Conservation (phyloP, 2,113 vertebrate species). For the Brachyhypopomus gauderio region DNA sequence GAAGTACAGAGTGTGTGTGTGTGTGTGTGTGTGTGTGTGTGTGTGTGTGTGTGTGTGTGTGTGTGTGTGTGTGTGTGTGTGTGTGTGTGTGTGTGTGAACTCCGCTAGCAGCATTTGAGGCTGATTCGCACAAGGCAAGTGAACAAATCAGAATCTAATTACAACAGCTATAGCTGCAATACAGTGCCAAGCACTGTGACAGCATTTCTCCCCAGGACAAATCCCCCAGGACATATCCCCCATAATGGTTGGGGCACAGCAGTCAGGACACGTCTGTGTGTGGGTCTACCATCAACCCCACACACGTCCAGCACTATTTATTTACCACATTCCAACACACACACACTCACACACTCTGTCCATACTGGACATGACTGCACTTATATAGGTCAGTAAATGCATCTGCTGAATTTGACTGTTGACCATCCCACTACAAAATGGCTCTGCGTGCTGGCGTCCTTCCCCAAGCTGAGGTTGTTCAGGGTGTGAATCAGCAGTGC, state of each 20-base stretch:
- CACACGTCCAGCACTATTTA: no score
- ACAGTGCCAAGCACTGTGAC: slow-evolving; percentile 21
- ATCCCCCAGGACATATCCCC: background rate
- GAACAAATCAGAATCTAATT: slow-evolving; percentile 48
- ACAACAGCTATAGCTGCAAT: slow-evolving; percentile 31
- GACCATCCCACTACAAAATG: no score
- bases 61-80: background rate
- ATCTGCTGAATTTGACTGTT: no score
- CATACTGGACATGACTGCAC: no score
- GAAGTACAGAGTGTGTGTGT: background rate
- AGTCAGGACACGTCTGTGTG: background rate
- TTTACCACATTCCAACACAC: no score
- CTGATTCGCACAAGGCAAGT: slow-evolving; percentile 30
- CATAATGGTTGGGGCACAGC: no score
- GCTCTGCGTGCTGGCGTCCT: no score
- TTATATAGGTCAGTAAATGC: no score
- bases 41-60: slow-evolving; percentile 10
- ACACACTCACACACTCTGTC: no score
- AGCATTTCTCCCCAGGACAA: slow-evolving; percentile 16
- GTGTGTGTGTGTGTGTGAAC: background rate
- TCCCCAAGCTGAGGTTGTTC: no score
- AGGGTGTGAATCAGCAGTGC: background rate
- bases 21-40: slow-evolving; percentile 9
- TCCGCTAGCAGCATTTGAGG: slow-evolving; percentile 18
- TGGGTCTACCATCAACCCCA: background rate